These are phyloP conservation scores for Amblyjoppa fuscipennis DNA, from an alignment of 2,888 invertebrate species.

Conservation along the genomic window DNA sequence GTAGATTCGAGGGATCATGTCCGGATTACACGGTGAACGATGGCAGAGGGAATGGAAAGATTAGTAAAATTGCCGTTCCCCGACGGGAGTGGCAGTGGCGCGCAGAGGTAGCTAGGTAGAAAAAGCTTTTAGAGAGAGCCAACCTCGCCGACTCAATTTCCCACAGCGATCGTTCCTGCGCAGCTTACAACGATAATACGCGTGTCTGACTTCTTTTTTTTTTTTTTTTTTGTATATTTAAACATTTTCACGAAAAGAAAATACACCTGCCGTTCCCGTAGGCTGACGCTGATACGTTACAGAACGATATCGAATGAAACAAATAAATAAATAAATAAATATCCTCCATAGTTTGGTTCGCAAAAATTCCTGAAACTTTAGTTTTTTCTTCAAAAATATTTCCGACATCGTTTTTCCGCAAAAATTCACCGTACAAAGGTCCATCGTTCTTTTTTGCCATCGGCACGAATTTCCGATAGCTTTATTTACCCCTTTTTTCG, in stretches of 20 bases:
- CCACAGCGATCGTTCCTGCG: conserved; percentile 15
- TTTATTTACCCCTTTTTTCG: no score
- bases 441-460: no score
- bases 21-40: conserved; percentile 66
- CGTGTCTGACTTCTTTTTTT: neutral
- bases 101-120: neutral
- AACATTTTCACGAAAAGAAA: neutral
- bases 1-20: conserved; percentile 52
- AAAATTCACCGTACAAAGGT: no score
- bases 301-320: no score
- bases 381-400: no score
- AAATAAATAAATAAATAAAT: no score
- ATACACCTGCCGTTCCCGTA: no score
- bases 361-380: no score
- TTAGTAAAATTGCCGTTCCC: conserved; percentile 69
- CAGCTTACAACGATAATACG: conserved; percentile 18
- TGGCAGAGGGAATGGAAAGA: conserved; percentile 67
- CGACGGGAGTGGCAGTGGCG: conserved; percentile 26
- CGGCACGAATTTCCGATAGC: no score
- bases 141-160: conserved; percentile 40
- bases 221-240: neutral
- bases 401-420: no score
- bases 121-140: conserved; percentile 14
- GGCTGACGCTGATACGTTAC: no score
- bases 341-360: no score